phyloP scores from a whole-genome alignment of 1,140 invertebrate genomes.

The Drosophila pachea region DNA sequence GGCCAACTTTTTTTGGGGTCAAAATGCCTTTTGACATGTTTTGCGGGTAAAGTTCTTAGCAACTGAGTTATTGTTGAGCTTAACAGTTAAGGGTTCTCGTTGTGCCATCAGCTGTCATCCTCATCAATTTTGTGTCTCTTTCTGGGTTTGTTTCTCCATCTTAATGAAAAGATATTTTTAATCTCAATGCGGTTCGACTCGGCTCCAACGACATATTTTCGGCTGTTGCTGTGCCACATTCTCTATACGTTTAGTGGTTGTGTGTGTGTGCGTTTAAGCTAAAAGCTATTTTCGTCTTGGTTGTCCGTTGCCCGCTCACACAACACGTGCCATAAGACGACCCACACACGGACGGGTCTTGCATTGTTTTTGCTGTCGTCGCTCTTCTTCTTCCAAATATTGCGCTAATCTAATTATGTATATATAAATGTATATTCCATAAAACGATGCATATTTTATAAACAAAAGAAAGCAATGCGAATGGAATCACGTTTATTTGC shows the following conservation, averaged over 20 bases:
- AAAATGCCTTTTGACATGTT: too few species aligned
- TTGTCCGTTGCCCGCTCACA: constrained; percentile 11
- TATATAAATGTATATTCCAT: constrained; percentile 5
- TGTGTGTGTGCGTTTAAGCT: constrained; percentile 35
- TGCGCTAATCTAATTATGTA: constrained; percentile 38
- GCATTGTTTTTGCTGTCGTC: constrained; percentile 18
- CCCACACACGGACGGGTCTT: constrained; percentile 20
- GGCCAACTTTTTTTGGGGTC: background rate
- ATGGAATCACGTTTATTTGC: constrained; percentile 22
- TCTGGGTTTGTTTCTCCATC: constrained; percentile 13
- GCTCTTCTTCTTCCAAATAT: constrained; percentile 4
- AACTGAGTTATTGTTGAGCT: background rate
- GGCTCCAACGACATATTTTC: constrained; percentile 32
- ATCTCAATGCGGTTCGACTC: constrained; percentile 39
- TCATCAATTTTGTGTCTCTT: background rate
- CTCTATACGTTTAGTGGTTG: background rate
- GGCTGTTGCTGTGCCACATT: constrained; percentile 37
- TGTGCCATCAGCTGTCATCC: background rate
- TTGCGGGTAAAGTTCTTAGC: background rate
- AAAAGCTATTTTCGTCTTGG: constrained; percentile 44
- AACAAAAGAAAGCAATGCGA: constrained; percentile 20
- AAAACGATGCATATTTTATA: constrained; percentile 30
- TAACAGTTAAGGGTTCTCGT: background rate
- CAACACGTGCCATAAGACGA: constrained; percentile 28
- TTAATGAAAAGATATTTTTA: constrained; percentile 62